Evolutionary conservation across 2,888 invertebrate species (phyloP).

Genomic region (Cryptocephalus moraei): DNA sequence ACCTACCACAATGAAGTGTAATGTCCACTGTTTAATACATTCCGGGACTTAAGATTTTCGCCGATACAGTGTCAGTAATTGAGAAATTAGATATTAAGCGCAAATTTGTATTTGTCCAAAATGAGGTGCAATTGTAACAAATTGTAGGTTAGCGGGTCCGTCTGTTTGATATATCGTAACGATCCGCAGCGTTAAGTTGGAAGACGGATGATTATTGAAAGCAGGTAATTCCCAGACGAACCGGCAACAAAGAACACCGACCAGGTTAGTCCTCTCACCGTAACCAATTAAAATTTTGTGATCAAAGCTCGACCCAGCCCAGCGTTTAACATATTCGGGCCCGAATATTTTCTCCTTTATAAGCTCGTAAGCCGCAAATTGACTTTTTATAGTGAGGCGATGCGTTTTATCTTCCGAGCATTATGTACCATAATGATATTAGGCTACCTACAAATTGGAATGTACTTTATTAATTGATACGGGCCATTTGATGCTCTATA

Average conservation of each 20-base stretch:
- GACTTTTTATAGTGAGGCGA: conserved; percentile 20
- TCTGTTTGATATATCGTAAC: too few species aligned
- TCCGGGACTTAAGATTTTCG: too few species aligned
- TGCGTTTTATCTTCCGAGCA: conserved; percentile 11
- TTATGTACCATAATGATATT: conserved; percentile 16
- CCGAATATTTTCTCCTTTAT: conserved; percentile 15
- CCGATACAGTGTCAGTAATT: too few species aligned
- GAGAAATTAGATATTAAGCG: too few species aligned
- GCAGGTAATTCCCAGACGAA: conserved; percentile 9
- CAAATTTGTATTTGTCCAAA: too few species aligned
- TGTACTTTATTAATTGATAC: conserved; percentile 11
- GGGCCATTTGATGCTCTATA: background rate
- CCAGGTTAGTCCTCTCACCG: conserved; percentile 15
- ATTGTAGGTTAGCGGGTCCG: too few species aligned
- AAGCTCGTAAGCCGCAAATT: conserved; percentile 19
- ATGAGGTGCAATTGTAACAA: too few species aligned
- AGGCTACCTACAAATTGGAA: conserved; percentile 18
- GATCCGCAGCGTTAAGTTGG: too few species aligned
- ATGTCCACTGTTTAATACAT: too few species aligned
- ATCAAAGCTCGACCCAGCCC: conserved; percentile 22
- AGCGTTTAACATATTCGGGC: conserved; percentile 22
- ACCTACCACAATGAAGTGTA: too few species aligned
- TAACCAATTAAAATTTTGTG: conserved; percentile 27
- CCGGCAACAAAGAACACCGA: conserved; percentile 13
- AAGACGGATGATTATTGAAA: conserved; percentile 3